These are phyloP conservation scores for Venusia cambrica DNA, from an alignment of 2,888 invertebrate species.

Conservation along the genomic window DNA sequence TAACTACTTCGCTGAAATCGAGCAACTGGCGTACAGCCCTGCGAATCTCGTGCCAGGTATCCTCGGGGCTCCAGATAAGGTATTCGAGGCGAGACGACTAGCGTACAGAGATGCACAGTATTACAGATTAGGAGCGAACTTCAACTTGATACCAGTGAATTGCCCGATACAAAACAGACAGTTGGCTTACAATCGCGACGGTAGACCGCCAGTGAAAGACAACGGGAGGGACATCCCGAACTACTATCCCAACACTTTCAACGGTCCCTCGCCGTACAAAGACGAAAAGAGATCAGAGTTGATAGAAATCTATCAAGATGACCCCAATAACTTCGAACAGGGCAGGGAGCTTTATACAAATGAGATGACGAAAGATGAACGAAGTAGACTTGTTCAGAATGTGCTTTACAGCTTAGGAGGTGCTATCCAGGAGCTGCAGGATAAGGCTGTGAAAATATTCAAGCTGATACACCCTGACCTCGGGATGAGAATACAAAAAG, in stretches of 20 bases:
- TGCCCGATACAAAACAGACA: constrained; percentile 87
- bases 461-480: constrained; percentile 88
- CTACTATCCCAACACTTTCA: constrained; percentile 96
- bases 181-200: constrained; percentile 93
- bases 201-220: constrained; percentile 85
- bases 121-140: constrained; percentile 93
- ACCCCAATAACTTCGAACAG: constrained; percentile 93
- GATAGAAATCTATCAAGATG: constrained; percentile 83
- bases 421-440: constrained; percentile 83
- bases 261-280: constrained; percentile 87
- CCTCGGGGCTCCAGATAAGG: constrained; percentile 93
- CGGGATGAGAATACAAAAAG: constrained; percentile 74
- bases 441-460: constrained; percentile 88
- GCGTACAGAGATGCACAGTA: constrained; percentile 93
- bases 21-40: constrained; percentile 93
- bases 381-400: constrained; percentile 88
- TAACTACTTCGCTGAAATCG: constrained; percentile 95
- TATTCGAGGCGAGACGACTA: constrained; percentile 91
- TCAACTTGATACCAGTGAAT: constrained; percentile 94
- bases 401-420: constrained; percentile 87
- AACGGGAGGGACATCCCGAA: constrained; percentile 94
- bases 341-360: constrained; percentile 88
- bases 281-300: constrained; percentile 77
- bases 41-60: constrained; percentile 94
- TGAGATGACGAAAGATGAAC: constrained; percentile 86